These are phyloP conservation scores for Smutsia temminckii DNA, from an alignment of 2,797 vertebrate species.

Conservation along the genomic window DNA sequence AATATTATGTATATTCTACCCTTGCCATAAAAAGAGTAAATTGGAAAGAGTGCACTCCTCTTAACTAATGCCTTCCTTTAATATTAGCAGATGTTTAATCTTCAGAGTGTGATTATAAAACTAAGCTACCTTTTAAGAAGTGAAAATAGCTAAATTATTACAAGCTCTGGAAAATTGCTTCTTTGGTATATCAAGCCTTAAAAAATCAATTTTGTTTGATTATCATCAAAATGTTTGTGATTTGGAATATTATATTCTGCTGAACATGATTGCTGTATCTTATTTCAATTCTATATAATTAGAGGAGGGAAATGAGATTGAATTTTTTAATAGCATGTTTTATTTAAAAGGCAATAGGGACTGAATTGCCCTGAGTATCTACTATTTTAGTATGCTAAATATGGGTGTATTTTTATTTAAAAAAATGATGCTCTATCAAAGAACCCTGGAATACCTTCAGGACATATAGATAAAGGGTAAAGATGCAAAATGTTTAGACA, in stretches of 20 bases:
- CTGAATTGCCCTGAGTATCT: neutral
- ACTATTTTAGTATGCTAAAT: neutral
- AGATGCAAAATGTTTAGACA: neutral
- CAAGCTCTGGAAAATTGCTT: neutral
- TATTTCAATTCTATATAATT: neutral
- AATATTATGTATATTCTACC: neutral
- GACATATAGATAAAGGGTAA: neutral
- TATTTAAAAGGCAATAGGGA: neutral
- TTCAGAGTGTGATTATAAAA: neutral
- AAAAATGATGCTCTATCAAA: neutral
- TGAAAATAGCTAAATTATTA: neutral
- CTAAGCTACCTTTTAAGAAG: neutral
- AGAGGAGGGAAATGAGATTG: neutral
- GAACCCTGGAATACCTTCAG: neutral
- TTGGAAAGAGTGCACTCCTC: neutral
- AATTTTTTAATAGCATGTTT: neutral
- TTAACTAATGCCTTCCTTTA: neutral
- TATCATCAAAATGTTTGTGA: neutral
- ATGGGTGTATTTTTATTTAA: neutral
- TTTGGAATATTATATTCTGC: neutral
- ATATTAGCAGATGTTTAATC: neutral
- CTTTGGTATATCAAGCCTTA: neutral
- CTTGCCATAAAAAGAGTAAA: neutral
- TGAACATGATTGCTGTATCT: neutral
- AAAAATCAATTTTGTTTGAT: slow-evolving; percentile 18